phyloP scores from a whole-genome alignment of 2,888 invertebrate species.

The Rhodophaea formosa region DNA sequence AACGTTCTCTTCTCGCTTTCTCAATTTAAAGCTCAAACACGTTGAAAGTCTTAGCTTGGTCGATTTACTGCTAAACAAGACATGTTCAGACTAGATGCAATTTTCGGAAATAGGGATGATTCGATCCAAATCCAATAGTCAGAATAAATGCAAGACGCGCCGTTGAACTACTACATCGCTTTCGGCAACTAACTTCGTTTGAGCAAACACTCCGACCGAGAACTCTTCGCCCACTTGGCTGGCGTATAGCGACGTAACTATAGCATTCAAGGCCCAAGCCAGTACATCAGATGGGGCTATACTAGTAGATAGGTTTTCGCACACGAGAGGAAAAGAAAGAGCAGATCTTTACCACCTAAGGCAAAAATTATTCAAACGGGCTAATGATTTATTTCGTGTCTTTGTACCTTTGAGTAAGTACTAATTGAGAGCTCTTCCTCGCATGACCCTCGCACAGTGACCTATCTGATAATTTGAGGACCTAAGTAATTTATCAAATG shows the following conservation, averaged over 20 bases:
- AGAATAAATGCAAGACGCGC: conserved; percentile 53
- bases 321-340: too few species aligned
- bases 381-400: too few species aligned
- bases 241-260: conserved; percentile 6
- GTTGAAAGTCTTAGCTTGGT: not conserved
- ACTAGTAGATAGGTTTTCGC: too few species aligned
- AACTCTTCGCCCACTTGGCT: conserved; percentile 54
- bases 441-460: too few species aligned
- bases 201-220: conserved; percentile 51
- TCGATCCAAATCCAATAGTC: conserved; percentile 56
- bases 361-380: too few species aligned
- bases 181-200: conserved; percentile 59
- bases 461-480: too few species aligned
- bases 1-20: not conserved
- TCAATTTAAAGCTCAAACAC: not conserved
- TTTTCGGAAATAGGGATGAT: conserved; percentile 43
- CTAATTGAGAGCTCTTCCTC: too few species aligned
- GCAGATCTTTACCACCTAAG: too few species aligned
- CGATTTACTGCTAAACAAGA: conserved; percentile 7
- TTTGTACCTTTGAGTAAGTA: too few species aligned
- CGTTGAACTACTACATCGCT: conserved; percentile 44
- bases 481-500: too few species aligned
- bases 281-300: too few species aligned
- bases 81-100: conserved; percentile 8
- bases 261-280: too few species aligned